phyloP scores from a whole-genome alignment of 64 coral and sea anemone species.

The Montipora cactus region DNA sequence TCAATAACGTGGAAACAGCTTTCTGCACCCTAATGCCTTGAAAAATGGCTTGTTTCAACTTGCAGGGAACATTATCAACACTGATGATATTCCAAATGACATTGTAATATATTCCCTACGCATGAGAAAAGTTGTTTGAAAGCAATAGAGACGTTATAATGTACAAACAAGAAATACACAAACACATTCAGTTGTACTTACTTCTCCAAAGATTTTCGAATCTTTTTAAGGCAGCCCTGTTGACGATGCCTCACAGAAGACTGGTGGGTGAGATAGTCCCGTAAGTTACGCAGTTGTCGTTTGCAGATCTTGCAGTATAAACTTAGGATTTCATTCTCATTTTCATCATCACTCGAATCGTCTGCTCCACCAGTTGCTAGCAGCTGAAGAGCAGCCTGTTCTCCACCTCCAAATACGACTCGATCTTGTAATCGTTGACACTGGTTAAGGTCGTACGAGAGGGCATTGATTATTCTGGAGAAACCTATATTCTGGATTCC shows the following conservation, averaged over 20 bases:
- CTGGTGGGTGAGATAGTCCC: background rate
- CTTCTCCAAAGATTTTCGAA: constrained; percentile 74
- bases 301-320: constrained; percentile 51
- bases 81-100: too few relatives aligned
- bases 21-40: too few relatives aligned
- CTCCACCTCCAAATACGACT: constrained; percentile 75
- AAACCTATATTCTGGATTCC: constrained; percentile 31
- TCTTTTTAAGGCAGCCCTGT: constrained; percentile 61
- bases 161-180: background rate
- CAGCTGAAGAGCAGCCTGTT: constrained; percentile 69
- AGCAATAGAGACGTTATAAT: background rate
- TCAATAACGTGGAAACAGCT: too few relatives aligned
- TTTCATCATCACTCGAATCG: background rate
- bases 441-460: constrained; percentile 57
- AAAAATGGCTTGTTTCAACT: too few relatives aligned
- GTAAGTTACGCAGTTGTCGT: background rate
- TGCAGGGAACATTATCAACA: too few relatives aligned
- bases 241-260: constrained; percentile 61
- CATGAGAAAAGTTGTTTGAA: background rate
- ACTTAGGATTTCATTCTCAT: background rate
- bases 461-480: constrained; percentile 45
- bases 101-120: too few relatives aligned
- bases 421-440: constrained; percentile 68
- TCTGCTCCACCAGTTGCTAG: constrained; percentile 36
- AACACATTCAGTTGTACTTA: background rate